Percentiles rank a stretch among this genome's conserved stretches.
These are phyloP conservation scores for Thinocorus orbignyianus DNA, from an alignment of 2,113 vertebrate genomes.

Conservation along the genomic window DNA sequence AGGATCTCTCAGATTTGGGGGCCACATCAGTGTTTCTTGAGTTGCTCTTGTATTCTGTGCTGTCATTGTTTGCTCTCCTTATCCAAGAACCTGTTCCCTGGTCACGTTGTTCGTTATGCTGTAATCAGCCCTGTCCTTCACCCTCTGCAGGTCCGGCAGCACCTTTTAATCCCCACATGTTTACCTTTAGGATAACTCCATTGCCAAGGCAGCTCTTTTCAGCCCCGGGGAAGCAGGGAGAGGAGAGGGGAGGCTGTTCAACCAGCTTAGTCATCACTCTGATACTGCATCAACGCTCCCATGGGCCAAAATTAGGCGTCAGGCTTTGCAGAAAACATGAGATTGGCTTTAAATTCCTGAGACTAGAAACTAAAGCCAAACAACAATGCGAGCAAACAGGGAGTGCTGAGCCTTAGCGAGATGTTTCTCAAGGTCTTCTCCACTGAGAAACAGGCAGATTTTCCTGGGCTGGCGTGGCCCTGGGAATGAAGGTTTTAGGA, in stretches of 20 bases:
- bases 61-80: background rate
- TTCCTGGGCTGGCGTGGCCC: background rate
- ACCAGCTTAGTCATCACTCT: background rate
- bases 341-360: background rate
- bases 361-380: background rate
- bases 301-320: rapidly evolving
- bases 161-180: background rate
- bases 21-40: background rate
- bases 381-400: background rate
- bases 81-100: background rate
- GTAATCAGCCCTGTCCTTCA: background rate
- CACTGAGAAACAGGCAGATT: background rate
- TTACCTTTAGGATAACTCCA: background rate
- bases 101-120: rapidly evolving
- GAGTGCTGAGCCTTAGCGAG: rapidly evolving
- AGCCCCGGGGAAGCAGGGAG: background rate
- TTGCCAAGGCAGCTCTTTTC: background rate
- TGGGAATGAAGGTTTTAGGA: background rate
- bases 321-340: background rate
- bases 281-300: background rate
- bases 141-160: background rate
- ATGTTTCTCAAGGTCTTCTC: background rate
- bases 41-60: background rate
- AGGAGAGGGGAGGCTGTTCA: background rate
- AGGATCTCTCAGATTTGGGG: background rate